Base-by-base conservation (phyloP, 2,888 invertebrate species). In the Polyommatus iphigenia region DNA sequence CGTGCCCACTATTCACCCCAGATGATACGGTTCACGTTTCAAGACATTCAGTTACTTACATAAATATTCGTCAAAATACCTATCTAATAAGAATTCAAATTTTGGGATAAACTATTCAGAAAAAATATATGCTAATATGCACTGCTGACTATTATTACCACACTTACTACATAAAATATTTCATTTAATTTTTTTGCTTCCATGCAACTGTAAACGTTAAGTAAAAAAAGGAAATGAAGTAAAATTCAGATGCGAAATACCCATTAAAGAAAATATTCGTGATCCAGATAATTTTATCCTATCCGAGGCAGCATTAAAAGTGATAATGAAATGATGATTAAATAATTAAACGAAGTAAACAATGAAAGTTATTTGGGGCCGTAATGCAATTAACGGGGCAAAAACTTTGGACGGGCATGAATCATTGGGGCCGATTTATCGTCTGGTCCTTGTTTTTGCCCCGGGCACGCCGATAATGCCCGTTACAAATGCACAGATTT, bases 391-490 rank as follows among this genome's bases (percentile, higher is more conserved):
- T 92, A 92, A 91, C 89, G 81, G 83, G 85, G 87, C 87, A 90
- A 90, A 93, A 93, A 93, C 90, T 92, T 92, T 89, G 86, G 85
- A 87, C 86, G 83, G 88, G 89, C 91, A 91, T 94, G 93, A 93
- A 93, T 94, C 93, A 94, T 93, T 91, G 91, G 86, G 85, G 87
- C 85, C 87, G 91, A 93, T 93, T 92, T 93, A 93, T 91, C 77
- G 86, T 85, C 84, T 79, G 85, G 85, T 84, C 83, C 85, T 84
- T 86, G 90, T 91, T 91, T 90, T 91, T 90, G 90, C 90, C 88
- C 85, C 83, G 86, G 91, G 90, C 87, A 83, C 83, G 83, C 86
- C 86, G 88, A 88, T 88, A 89, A 89, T 89, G 88, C 88, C 79
- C 85, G 88, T 88, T 88, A 90, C 90, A 88, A 89, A 90, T 88